Evolutionary conservation across 2,113 vertebrate species (phyloP).

Genomic region (Tapirus terrestris): DNA sequence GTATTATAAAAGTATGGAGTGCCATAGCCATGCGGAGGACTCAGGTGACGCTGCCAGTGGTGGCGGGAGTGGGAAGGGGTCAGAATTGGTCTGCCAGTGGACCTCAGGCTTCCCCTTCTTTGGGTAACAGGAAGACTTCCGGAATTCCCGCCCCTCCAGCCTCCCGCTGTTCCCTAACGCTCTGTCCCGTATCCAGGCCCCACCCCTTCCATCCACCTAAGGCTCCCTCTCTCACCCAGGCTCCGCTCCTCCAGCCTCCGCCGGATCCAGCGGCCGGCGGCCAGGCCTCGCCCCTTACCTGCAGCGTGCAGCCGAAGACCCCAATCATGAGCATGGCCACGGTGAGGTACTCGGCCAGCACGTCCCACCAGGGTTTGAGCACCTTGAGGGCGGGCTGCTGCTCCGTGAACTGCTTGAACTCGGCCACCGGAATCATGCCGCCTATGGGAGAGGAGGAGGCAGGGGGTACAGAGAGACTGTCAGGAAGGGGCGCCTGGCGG

Average conservation of each 20-base stretch:
- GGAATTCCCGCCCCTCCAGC: background rate
- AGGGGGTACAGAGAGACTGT: background rate
- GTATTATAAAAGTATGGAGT: background rate
- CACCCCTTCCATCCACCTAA: too few relatives aligned
- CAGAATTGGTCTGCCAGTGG: background rate
- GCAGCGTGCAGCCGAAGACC: slow-evolving; percentile 94
- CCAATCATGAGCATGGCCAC: slow-evolving; percentile 95
- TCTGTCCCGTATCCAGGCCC: background rate
- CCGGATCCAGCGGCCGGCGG: too few relatives aligned
- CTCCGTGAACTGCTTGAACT: slow-evolving; percentile 91
- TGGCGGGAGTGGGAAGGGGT: background rate
- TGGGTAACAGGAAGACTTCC: background rate
- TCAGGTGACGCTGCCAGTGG: too few relatives aligned
- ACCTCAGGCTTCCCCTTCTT: background rate
- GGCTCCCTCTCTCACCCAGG: too few relatives aligned
- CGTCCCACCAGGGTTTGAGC: slow-evolving; percentile 97
- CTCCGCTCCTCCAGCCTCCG: background rate
- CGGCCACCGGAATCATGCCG: slow-evolving; percentile 93
- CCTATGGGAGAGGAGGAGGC: slow-evolving; percentile 43
- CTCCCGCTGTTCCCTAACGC: background rate
- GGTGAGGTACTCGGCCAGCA: slow-evolving; percentile 93
- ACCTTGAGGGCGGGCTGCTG: slow-evolving; percentile 90
- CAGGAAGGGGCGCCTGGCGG: background rate
- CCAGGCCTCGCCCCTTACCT: slow-evolving; percentile 74
- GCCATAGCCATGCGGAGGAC: too few relatives aligned